Percentiles rank a stretch among this genome's conserved stretches.
phyloP scores from a whole-genome alignment of 2,888 invertebrate genomes.

The Apotomis turbidana region DNA sequence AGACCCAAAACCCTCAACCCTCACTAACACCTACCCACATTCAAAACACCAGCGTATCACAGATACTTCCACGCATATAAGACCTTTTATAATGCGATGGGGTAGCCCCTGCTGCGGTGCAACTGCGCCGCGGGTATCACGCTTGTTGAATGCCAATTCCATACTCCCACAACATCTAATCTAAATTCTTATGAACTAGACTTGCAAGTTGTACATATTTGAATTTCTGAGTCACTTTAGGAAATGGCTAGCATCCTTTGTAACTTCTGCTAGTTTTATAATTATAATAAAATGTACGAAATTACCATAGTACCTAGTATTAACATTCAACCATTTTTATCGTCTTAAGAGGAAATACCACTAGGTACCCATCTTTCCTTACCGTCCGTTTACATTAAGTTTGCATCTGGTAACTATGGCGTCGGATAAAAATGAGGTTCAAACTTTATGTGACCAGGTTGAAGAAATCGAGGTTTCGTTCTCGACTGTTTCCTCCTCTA shows the following conservation, averaged over 20 bases:
- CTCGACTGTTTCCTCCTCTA: too few relatives aligned
- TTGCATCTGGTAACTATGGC: too few relatives aligned
- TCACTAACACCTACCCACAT: conserved; percentile 15
- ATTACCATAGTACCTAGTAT: neutral
- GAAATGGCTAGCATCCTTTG: neutral
- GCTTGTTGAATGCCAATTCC: conserved; percentile 42
- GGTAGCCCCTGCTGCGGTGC: conserved; percentile 29
- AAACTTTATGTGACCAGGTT: too few relatives aligned
- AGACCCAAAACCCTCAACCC: conserved; percentile 31
- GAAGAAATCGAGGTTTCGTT: too few relatives aligned
- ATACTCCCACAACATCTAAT: conserved; percentile 10
- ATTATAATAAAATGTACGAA: neutral
- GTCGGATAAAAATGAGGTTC: too few relatives aligned
- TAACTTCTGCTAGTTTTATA: neutral
- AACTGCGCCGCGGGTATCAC: conserved; percentile 23
- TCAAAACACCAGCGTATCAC: neutral
- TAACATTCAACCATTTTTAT: too few relatives aligned
- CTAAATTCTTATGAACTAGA: conserved; percentile 15
- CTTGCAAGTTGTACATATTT: conserved; percentile 11
- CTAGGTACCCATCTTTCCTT: too few relatives aligned
- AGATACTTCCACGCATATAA: neutral
- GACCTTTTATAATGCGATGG: neutral
- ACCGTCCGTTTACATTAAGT: too few relatives aligned
- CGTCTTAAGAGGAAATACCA: too few relatives aligned
- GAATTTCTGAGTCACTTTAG: conserved; percentile 13